These are phyloP conservation scores for Myiotriccus ornatus DNA, from an alignment of 2,797 vertebrate species.

Conservation along the genomic window DNA sequence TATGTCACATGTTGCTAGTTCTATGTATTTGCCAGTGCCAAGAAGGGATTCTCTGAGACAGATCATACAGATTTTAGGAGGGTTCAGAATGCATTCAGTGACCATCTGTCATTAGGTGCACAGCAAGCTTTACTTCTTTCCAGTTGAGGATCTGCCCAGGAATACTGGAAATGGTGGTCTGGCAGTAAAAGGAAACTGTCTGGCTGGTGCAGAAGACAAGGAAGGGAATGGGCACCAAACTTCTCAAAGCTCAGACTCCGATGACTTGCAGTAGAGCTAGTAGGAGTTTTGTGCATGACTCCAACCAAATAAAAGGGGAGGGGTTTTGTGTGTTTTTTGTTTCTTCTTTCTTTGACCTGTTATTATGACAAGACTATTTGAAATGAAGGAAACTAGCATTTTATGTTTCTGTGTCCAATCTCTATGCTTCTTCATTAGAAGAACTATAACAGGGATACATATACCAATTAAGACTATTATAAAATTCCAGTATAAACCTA, in stretches of 20 bases:
- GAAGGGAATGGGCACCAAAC: neutral
- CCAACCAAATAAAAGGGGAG: neutral
- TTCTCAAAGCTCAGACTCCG: neutral
- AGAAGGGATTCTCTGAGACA: neutral
- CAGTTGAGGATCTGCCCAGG: neutral
- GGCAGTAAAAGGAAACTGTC: neutral
- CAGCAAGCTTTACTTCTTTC: neutral
- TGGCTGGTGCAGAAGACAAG: neutral
- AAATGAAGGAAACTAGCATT: neutral
- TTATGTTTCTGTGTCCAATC: neutral
- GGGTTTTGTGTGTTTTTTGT: neutral
- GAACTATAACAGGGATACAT: neutral
- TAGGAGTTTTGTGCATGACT: neutral
- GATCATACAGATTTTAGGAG: neutral
- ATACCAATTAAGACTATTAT: neutral
- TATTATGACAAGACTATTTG: neutral
- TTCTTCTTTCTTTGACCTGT: neutral
- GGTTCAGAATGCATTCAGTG: neutral
- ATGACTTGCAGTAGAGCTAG: fast-evolving
- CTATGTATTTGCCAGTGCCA: neutral
- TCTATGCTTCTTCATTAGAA: neutral
- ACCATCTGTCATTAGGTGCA: neutral
- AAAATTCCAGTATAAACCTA: neutral
- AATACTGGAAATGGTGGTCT: neutral
- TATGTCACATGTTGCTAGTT: neutral